Evolutionary conservation across 2,797 vertebrate species (phyloP).

Genomic region (Chloroceryle amazona): DNA sequence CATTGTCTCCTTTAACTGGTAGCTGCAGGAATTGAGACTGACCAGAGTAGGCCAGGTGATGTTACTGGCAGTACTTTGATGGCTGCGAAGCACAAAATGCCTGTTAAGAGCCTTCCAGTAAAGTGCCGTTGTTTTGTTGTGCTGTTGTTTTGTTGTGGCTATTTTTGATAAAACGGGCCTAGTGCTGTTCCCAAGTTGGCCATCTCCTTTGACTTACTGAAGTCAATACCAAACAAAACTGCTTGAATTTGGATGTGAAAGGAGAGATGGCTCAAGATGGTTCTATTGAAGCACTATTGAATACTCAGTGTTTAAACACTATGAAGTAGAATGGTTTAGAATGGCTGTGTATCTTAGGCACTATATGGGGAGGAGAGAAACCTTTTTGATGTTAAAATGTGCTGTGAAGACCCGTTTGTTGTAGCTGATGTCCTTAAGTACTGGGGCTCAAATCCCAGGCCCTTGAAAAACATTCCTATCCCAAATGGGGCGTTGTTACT

Average conservation of each 20-base stretch:
- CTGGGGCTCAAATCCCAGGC: background rate
- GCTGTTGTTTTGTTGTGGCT: no score
- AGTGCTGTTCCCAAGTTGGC: background rate
- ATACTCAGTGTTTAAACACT: background rate
- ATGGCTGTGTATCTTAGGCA: background rate
- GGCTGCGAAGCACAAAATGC: background rate
- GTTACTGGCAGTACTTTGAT: background rate
- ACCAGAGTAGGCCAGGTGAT: background rate
- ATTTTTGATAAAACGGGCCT: background rate
- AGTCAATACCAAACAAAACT: background rate
- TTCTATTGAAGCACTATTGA: background rate
- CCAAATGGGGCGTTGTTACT: background rate
- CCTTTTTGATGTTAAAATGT: background rate
- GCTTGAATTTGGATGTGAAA: background rate
- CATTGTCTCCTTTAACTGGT: background rate
- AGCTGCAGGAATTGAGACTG: rapidly evolving
- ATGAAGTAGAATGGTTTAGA: background rate
- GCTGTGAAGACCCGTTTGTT: background rate
- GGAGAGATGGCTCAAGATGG: background rate
- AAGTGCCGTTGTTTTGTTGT: background rate
- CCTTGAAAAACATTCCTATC: background rate
- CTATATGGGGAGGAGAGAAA: rapidly evolving
- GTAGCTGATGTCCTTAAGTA: background rate
- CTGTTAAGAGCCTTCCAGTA: background rate
- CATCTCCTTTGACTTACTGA: background rate